Conservation (phyloP, 2,113 vertebrate genomes). For the Ailuropoda melanoleuca region DNA sequence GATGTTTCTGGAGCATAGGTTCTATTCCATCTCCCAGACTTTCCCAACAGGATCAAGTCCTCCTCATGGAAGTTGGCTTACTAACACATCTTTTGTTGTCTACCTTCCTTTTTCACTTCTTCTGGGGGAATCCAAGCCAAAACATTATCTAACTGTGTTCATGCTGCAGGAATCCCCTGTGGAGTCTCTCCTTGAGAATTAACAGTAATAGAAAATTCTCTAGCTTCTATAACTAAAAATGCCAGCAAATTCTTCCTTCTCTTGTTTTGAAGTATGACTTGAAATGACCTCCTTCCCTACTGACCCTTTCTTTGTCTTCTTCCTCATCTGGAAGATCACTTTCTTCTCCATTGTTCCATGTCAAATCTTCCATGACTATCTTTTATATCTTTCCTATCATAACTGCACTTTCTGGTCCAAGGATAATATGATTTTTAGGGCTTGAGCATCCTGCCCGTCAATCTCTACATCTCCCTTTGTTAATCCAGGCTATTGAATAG, state of each 20-base stretch:
- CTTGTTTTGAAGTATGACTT: not conserved
- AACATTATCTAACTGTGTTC: not conserved
- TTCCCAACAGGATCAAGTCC: not conserved
- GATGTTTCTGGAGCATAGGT: not conserved
- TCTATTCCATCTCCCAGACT: not conserved
- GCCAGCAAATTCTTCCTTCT: not conserved
- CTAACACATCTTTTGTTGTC: not conserved
- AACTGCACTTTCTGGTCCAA: not conserved
- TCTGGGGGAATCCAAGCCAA: not conserved
- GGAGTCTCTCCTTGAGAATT: not conserved
- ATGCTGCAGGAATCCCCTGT: not conserved
- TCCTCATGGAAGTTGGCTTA: not conserved
- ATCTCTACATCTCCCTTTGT: not conserved
- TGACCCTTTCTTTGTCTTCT: not conserved
- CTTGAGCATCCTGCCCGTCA: not conserved
- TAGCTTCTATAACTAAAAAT: not conserved
- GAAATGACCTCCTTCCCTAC: not conserved
- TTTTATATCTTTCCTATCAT: not conserved
- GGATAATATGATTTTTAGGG: not conserved
- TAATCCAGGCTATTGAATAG: not conserved
- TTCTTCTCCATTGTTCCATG: not conserved
- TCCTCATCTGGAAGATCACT: not conserved
- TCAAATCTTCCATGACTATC: not conserved
- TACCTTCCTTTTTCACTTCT: not conserved
- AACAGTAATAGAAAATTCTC: not conserved